Evolutionary conservation across 2,113 vertebrate genomes (phyloP).

Genomic region (Azemiops feae): DNA sequence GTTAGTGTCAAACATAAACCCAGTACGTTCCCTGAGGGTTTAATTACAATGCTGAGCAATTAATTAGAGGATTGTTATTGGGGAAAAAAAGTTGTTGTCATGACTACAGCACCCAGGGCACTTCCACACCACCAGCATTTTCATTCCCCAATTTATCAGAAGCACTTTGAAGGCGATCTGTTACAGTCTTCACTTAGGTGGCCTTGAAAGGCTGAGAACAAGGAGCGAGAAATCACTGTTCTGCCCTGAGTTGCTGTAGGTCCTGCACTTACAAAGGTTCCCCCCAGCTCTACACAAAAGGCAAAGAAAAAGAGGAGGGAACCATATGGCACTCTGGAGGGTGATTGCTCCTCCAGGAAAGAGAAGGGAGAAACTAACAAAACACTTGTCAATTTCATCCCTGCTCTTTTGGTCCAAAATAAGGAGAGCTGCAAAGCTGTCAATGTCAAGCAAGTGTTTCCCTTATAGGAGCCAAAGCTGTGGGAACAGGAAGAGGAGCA

Average conservation of each 20-base stretch:
- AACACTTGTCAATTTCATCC: neutral
- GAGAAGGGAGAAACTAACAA: neutral
- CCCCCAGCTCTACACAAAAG: neutral
- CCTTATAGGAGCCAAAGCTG: neutral
- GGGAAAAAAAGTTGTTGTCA: neutral
- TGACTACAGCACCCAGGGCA: slow-evolving; percentile 1
- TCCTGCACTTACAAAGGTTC: neutral
- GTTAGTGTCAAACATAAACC: neutral
- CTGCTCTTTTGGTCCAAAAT: neutral
- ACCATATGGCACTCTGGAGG: neutral
- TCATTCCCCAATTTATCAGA: neutral
- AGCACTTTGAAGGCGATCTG: neutral
- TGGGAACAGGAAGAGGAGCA: neutral
- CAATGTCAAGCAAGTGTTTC: neutral
- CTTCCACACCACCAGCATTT: neutral
- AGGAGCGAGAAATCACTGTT: neutral
- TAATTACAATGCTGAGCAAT: slow-evolving; percentile 15
- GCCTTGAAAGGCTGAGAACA: neutral
- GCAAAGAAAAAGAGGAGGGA: neutral
- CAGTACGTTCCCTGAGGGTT: slow-evolving; percentile 14
- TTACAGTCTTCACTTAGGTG: neutral
- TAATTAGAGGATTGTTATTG: slow-evolving; percentile 10
- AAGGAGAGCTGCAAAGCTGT: neutral
- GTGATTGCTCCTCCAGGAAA: neutral
- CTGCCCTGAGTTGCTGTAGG: neutral